Conservation (phyloP, 1,140 invertebrate genomes). For the Solenopsis invicta region DNA sequence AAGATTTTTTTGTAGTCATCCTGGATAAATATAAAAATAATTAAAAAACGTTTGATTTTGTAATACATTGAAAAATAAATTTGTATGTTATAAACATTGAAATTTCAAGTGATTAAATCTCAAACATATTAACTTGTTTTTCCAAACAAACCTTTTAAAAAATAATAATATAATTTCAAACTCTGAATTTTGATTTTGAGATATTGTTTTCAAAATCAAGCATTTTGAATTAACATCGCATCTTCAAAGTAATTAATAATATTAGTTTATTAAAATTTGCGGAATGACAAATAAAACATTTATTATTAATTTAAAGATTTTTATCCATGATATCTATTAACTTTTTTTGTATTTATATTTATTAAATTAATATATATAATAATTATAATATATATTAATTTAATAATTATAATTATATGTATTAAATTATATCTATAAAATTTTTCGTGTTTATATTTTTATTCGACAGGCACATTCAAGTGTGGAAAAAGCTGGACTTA, state of each 20-base stretch:
- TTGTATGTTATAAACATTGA: not conserved
- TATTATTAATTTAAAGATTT: not conserved
- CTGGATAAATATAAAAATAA: not conserved
- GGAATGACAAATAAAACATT: not conserved
- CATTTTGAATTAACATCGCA: not conserved
- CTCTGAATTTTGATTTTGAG: not conserved
- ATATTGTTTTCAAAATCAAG: not conserved
- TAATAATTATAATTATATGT: too few relatives aligned
- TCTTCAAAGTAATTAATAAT: not conserved
- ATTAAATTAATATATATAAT: too few relatives aligned
- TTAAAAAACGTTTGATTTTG: not conserved
- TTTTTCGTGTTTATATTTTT: not conserved
- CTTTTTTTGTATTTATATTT: too few relatives aligned
- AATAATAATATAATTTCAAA: not conserved
- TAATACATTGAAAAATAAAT: not conserved
- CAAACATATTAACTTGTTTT: not conserved
- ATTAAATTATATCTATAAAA: not conserved
- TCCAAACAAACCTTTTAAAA: not conserved
- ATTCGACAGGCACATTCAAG: slow-evolving; percentile 94
- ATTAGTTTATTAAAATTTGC: not conserved
- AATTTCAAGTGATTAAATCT: not conserved
- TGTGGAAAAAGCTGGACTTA: slow-evolving; percentile 97
- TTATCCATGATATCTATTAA: not conserved
- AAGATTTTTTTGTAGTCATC: not conserved
- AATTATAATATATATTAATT: too few relatives aligned